These are phyloP conservation scores for Mobula hypostoma DNA, from an alignment of 2,113 vertebrate species.

Conservation along the genomic window DNA sequence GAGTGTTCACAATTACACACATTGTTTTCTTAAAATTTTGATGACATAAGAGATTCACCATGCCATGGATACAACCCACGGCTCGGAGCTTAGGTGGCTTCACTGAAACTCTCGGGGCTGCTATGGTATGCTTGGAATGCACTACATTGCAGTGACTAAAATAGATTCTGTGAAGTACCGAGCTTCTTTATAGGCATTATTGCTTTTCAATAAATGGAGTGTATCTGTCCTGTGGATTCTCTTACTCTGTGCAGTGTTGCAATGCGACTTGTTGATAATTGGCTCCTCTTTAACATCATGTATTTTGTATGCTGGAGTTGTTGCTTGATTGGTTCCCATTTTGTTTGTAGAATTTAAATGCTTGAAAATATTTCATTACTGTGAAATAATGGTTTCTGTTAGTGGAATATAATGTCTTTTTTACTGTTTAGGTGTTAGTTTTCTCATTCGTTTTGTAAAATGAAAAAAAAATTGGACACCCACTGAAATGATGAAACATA, in stretches of 20 bases:
- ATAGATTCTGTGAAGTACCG: not conserved
- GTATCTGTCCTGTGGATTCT: not conserved
- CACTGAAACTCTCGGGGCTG: no score
- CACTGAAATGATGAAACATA: not conserved
- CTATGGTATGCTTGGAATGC: not conserved
- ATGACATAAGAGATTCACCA: not conserved
- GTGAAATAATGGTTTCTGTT: not conserved
- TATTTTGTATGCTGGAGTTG: not conserved
- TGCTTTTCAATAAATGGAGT: not conserved
- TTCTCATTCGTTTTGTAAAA: not conserved
- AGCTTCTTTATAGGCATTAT: not conserved
- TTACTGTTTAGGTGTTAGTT: not conserved
- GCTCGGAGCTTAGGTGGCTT: not conserved
- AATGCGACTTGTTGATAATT: not conserved
- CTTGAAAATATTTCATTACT: not conserved
- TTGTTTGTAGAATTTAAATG: not conserved
- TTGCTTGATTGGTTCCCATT: not conserved
- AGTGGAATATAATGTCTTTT: not conserved
- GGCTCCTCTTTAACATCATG: not conserved
- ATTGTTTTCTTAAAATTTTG: not conserved
- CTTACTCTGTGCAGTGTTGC: not conserved
- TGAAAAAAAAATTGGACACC: not conserved
- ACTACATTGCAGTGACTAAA: not conserved
- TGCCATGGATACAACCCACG: not conserved
- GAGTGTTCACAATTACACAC: not conserved